Evolutionary conservation across 2,797 vertebrate genomes (phyloP), one percentile per base, ranked within the genome.

Genomic region (Bradypodion ventrale): DNA sequence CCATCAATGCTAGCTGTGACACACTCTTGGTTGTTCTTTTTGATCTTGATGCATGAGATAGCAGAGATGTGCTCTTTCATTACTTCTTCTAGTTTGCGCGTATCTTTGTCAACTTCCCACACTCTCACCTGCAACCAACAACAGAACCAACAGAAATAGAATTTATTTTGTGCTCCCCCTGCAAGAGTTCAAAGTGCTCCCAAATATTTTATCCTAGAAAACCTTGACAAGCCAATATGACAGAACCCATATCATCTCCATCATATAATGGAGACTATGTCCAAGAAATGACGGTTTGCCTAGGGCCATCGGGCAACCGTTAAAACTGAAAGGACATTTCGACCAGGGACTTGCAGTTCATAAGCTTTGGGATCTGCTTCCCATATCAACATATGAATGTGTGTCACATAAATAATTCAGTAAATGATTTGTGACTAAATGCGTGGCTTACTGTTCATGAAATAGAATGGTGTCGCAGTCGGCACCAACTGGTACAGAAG

Each of bases 1-100:
- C 98, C 97, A 0, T 98, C 98, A 0, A 95, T 94, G 94, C 98
- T 97, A 93, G 97, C 96, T 0, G 96, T 97, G 86, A 98, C 95
- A 75, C 97, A 97, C 90, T 98, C 97, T 80, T 89, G 94, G 32
- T 97, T 94, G 0, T 97, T 95, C 72, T 95, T 96, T 93, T 96
- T 98, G 78, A 98, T 93, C 93, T 96, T 96, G 87, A 99, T 96
- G 80, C 96, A 97, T 72, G 95, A 96, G 85, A 98, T 94, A 0
- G 96, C 88, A 63, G 96, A 96, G 87, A 96, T 95, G 89, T 98
- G 97, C 86, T 97, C 95, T 88, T 97, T 97, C 95, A 98, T 96
- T 59, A 93, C 94, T 85, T 94, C 96, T 68, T 95, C 87, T 35
- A 98, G 93, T 29, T 89, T 95, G 37, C 95, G 95, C 52, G 93